A percentile compares a stretch with the other conserved stretches of the same genome.
These are phyloP conservation scores for Ladona fulva DNA, from an alignment of 1,140 invertebrate genomes.

Conservation along the genomic window DNA sequence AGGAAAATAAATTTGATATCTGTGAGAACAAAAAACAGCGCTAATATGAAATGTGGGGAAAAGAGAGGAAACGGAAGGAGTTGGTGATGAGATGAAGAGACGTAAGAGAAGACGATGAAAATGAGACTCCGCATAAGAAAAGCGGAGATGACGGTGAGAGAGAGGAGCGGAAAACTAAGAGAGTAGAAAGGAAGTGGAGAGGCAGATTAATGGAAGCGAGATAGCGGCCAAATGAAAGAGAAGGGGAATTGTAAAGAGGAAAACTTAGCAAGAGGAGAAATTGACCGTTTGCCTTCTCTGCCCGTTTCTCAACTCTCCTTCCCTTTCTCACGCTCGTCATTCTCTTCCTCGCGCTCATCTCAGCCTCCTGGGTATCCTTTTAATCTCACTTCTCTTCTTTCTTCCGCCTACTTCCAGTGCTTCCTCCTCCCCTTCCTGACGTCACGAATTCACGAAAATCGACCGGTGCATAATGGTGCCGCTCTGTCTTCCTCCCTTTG, in stretches of 20 bases:
- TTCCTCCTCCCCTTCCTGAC: neutral
- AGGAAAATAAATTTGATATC: no score
- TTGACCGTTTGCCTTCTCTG: neutral
- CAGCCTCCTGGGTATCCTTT: neutral
- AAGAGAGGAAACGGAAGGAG: no score
- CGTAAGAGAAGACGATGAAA: no score
- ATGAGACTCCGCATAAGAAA: no score
- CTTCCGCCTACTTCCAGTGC: neutral
- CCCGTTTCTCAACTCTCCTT: neutral
- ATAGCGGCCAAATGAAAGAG: neutral
- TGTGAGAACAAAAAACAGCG: no score
- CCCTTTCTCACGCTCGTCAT: neutral
- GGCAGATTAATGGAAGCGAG: no score
- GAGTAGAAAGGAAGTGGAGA: no score
- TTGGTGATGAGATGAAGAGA: no score
- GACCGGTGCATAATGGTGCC: neutral
- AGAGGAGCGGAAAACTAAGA: no score
- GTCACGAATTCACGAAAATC: slow-evolving; percentile 4
- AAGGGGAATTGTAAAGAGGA: neutral
- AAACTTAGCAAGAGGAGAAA: neutral
- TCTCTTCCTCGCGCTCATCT: neutral
- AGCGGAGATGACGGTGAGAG: no score
- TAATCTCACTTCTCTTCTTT: neutral
- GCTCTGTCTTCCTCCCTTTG: neutral
- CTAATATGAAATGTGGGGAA: no score